Conservation (phyloP, 2,113 vertebrate species). For the Dromiciops gliroides region DNA sequence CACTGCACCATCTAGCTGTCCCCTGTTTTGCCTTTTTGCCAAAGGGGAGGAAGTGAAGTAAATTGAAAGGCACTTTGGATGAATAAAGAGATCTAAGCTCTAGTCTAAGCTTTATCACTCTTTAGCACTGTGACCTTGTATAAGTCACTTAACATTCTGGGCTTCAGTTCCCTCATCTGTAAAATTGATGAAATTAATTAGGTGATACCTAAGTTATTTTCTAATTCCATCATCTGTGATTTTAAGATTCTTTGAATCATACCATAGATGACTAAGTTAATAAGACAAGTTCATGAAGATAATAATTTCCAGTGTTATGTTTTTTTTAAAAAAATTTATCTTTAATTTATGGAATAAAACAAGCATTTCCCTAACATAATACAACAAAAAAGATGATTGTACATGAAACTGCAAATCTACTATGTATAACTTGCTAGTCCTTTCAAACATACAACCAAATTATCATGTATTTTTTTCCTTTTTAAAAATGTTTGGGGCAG, state of each 20-base stretch:
- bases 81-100: neutral
- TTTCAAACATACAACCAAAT: neutral
- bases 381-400: neutral
- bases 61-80: neutral
- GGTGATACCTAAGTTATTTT: neutral
- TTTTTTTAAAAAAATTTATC: neutral
- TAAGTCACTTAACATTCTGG: neutral
- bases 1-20: too few species aligned
- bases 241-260: neutral
- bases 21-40: conserved; percentile 2
- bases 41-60: neutral
- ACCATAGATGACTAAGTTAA: neutral
- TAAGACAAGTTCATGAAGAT: neutral
- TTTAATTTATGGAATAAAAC: neutral
- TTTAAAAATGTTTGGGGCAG: too few species aligned
- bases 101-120: neutral
- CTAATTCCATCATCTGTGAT: neutral
- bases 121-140: neutral
- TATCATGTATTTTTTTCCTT: neutral
- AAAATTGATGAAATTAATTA: neutral
- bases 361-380: neutral
- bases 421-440: neutral
- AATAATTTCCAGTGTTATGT: neutral
- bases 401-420: neutral
- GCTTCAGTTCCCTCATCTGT: neutral